phyloP scores from a whole-genome alignment of 2,113 vertebrate genomes.

The Megaptera novaeangliae region DNA sequence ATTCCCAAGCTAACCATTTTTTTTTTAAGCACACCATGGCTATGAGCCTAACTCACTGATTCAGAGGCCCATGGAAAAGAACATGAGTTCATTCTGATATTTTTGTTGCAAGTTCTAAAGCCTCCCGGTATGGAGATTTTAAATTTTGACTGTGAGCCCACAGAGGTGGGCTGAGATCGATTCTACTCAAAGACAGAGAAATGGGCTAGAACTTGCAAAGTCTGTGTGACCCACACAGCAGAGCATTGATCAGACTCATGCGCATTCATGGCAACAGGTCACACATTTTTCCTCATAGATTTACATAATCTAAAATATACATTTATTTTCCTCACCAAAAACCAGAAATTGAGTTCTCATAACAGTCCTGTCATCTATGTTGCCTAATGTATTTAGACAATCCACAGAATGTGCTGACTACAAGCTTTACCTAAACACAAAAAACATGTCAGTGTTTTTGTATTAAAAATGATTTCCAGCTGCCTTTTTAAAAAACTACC shows the following conservation, averaged over 20 bases:
- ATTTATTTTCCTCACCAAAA: background rate
- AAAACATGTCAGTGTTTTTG: conserved; percentile 32
- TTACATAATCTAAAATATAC: background rate
- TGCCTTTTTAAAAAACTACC: conserved; percentile 55
- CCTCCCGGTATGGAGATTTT: background rate
- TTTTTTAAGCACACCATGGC: background rate
- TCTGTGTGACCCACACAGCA: background rate
- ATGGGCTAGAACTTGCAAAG: background rate
- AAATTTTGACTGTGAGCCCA: background rate
- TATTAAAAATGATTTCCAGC: conserved; percentile 63
- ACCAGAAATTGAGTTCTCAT: background rate
- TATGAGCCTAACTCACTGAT: background rate
- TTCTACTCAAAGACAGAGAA: background rate
- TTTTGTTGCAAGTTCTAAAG: background rate
- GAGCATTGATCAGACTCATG: background rate
- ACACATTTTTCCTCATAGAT: background rate
- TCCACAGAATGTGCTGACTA: conserved; percentile 69
- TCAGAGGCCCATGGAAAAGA: background rate
- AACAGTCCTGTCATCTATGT: conserved; percentile 44
- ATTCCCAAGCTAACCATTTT: background rate
- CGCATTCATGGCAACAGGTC: background rate
- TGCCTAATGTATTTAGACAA: conserved; percentile 40
- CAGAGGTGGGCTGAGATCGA: background rate
- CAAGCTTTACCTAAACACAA: conserved; percentile 59
- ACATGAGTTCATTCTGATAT: background rate